phyloP scores from a whole-genome alignment of 2,113 vertebrate genomes.

The Ahaetulla prasina region DNA sequence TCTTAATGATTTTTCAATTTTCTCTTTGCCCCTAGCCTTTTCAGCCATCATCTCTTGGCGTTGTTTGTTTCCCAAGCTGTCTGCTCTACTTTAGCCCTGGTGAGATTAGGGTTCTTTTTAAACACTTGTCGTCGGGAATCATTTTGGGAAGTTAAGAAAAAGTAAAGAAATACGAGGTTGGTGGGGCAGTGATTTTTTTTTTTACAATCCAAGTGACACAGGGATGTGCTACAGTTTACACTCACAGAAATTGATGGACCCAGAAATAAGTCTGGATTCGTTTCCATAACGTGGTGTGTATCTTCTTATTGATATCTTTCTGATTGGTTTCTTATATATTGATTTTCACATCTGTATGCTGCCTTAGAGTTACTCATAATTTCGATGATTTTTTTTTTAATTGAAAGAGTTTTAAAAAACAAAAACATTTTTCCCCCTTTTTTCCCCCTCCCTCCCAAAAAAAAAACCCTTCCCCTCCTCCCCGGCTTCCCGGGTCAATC shows the following conservation, averaged over 20 bases:
- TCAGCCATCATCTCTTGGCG: not conserved
- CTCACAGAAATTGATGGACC: not conserved
- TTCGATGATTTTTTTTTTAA: not conserved
- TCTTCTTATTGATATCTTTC: not conserved
- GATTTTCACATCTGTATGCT: not conserved
- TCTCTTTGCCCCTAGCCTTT: constrained; percentile 30
- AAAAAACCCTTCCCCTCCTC: no score
- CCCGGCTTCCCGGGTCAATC: no score
- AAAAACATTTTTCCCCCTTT: no score
- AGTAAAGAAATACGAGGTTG: not conserved
- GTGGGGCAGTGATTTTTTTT: not conserved
- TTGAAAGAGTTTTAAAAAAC: no score
- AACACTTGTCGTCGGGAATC: not conserved
- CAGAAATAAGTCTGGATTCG: not conserved
- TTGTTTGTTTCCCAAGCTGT: not conserved
- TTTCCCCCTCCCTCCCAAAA: no score
- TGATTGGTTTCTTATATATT: not conserved
- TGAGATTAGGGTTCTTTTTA: not conserved
- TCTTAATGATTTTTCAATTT: constrained; percentile 29
- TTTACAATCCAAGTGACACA: not conserved
- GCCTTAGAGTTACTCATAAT: not conserved
- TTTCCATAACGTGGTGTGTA: not conserved
- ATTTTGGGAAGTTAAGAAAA: not conserved
- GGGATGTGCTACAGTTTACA: not conserved
- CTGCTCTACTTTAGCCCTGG: not conserved